These are phyloP conservation scores for Cryptophagus acutangulus DNA, from an alignment of 2,888 invertebrate species.

Conservation along the genomic window DNA sequence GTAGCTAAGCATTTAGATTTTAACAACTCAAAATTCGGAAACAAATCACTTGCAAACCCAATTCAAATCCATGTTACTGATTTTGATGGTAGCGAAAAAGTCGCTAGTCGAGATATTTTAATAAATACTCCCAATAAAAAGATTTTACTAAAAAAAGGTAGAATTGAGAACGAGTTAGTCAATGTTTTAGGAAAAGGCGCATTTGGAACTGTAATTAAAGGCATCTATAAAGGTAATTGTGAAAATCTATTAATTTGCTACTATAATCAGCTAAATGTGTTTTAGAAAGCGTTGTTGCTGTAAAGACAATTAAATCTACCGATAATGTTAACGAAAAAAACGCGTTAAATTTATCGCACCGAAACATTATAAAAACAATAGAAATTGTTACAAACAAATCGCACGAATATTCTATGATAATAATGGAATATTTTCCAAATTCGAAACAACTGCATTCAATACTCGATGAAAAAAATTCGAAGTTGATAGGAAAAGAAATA, in stretches of 20 bases:
- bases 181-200: slow-evolving; percentile 40
- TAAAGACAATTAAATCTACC: slow-evolving; percentile 36
- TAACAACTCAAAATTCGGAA: no score
- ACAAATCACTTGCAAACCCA: slow-evolving; percentile 9
- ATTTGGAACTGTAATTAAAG: slow-evolving; percentile 43
- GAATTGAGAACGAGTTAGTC: slow-evolving; percentile 24
- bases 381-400: slow-evolving; percentile 32
- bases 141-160: slow-evolving; percentile 34
- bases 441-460: slow-evolving; percentile 35
- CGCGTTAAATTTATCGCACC: slow-evolving; percentile 33
- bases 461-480: slow-evolving; percentile 27
- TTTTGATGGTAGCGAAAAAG: slow-evolving; percentile 4
- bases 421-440: slow-evolving; percentile 40
- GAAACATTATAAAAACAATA: slow-evolving; percentile 37
- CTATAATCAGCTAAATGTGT: slow-evolving; percentile 11
- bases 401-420: slow-evolving; percentile 34
- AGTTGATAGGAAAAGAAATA: slow-evolving; percentile 16
- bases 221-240: slow-evolving; percentile 36
- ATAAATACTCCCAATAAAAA: slow-evolving; percentile 36
- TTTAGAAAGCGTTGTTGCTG: slow-evolving; percentile 37
- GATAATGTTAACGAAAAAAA: slow-evolving; percentile 33
- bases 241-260: not conserved
- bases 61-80: slow-evolving; percentile 21
- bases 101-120: slow-evolving; percentile 17
- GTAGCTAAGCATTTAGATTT: slow-evolving; percentile 23